Evolutionary conservation across 2,888 invertebrate species (phyloP).

Genomic region (Drosophila rubida): DNA sequence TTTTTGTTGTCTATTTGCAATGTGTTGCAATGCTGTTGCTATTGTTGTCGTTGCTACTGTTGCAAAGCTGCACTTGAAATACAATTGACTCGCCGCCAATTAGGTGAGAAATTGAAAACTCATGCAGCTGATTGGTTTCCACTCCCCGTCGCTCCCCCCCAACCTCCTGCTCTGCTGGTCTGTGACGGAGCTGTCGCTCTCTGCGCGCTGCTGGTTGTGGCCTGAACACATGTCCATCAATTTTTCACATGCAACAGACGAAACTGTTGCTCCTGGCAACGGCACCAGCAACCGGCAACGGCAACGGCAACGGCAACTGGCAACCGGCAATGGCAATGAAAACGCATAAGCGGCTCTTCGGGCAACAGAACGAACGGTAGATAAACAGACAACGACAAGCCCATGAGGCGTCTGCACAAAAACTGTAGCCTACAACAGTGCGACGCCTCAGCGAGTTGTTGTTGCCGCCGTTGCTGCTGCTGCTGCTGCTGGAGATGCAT

Average conservation of each 20-base stretch:
- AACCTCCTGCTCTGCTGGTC: not conserved
- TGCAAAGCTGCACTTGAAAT: conserved; percentile 37
- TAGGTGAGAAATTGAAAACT: conserved; percentile 62
- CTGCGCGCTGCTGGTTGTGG: conserved; percentile 11
- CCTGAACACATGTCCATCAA: conserved; percentile 66
- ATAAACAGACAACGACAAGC: conserved; percentile 64
- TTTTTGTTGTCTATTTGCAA: not conserved
- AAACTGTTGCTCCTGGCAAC: conserved; percentile 58
- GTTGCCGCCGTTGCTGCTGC: conserved; percentile 28
- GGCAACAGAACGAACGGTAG: conserved; percentile 41
- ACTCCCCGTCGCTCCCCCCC: not conserved
- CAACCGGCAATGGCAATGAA: conserved; percentile 42
- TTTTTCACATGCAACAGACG: conserved; percentile 52
- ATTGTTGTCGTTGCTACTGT: not conserved
- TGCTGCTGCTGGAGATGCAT: conserved; percentile 40
- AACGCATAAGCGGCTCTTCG: conserved; percentile 64
- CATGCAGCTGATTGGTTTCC: conserved; percentile 35
- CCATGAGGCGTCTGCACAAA: conserved; percentile 27
- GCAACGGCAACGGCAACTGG: conserved; percentile 13
- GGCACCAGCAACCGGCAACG: conserved; percentile 17
- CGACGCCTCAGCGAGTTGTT: conserved; percentile 27
- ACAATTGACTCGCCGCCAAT: conserved; percentile 67
- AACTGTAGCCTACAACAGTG: conserved; percentile 43
- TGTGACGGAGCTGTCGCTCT: conserved; percentile 28
- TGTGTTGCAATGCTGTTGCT: not conserved